Evolutionary conservation across 1,140 invertebrate species (phyloP), one percentile per base, ranked within the genome.

Genomic region (Penaeus chinensis): DNA sequence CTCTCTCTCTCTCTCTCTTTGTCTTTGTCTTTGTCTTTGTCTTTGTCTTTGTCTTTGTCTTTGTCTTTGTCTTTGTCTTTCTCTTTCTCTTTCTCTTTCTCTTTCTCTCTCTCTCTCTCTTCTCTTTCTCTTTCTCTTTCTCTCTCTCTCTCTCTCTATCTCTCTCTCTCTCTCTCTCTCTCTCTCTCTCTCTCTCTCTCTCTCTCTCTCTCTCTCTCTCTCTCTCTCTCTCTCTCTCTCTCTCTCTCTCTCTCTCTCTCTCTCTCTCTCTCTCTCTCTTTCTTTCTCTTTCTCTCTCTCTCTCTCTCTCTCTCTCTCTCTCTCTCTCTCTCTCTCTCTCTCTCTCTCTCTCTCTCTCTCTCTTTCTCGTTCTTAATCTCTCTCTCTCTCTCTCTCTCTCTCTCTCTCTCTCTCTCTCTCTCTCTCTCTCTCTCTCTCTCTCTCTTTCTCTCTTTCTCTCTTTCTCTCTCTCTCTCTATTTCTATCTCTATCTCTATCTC

Each of bases 261-360:
- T 69, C 8, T 69, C 7, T 69, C 66, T 69, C 5, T 69, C 66
- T 69, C 66, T 69, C 66, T 69, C 66, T 69, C 10, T 69, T 7
- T 69, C 66, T 69, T 5, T 69, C 8, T 66, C 66, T 19, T 5
- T 19, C 66, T 19, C 66, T 19, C 66, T 19, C 66, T 19, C 66
- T 19, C 8, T 69, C 66, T 27, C 66, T 69, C 66, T 69, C 66
- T 69, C 66, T 69, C 66, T 69, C 66, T 69, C 66, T 69, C 66
- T 69, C 66, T 69, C 66, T 69, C 66, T 69, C 66, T 69, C 66
- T 69, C 66, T 69, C 66, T 69, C 66, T 69, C 66, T 69, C 66
- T 69, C 66, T 69, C 66, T 69, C 66, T 69, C 66, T 27, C 27
- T 27, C 27, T 27, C 27, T 27, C 27, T 27, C 27, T 27, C 32